Evolutionary conservation across 2,113 vertebrate species (phyloP).

Genomic region (Gymnocephalus cernua): DNA sequence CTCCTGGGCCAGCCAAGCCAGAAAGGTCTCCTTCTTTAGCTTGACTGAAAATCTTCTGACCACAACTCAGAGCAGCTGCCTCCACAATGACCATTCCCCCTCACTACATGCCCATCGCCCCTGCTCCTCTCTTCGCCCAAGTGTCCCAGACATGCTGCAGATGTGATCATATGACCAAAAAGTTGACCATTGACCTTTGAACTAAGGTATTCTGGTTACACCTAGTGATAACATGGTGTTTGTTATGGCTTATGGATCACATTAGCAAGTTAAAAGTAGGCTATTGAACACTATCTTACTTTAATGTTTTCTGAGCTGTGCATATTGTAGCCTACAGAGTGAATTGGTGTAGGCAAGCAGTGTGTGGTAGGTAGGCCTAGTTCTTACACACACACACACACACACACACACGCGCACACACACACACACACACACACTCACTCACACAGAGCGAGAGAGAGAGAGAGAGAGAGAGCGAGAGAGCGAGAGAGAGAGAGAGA

Average conservation of each 20-base stretch:
- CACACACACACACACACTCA: background rate
- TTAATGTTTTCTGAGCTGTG: too few species aligned
- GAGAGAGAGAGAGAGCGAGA: constrained; percentile 1
- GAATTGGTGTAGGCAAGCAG: too few species aligned
- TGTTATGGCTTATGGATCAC: background rate
- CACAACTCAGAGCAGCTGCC: background rate
- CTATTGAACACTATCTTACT: too few species aligned
- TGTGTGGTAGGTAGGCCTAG: background rate
- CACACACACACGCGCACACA: background rate
- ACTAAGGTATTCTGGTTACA: background rate
- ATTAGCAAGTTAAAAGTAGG: too few species aligned
- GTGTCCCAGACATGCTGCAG: background rate
- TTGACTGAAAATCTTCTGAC: background rate
- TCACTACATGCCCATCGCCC: too few species aligned
- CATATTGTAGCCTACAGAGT: too few species aligned
- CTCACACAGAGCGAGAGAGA: background rate
- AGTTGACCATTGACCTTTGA: background rate
- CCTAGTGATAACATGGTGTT: background rate
- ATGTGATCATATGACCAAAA: background rate
- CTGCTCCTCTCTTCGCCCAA: background rate
- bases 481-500: background rate
- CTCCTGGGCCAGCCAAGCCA: too few species aligned
- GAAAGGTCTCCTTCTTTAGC: background rate
- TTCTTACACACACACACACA: background rate
- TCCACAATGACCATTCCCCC: background rate